phyloP scores from a whole-genome alignment of 64 coral and sea anemone species.

The Astreopora myriophthalma region DNA sequence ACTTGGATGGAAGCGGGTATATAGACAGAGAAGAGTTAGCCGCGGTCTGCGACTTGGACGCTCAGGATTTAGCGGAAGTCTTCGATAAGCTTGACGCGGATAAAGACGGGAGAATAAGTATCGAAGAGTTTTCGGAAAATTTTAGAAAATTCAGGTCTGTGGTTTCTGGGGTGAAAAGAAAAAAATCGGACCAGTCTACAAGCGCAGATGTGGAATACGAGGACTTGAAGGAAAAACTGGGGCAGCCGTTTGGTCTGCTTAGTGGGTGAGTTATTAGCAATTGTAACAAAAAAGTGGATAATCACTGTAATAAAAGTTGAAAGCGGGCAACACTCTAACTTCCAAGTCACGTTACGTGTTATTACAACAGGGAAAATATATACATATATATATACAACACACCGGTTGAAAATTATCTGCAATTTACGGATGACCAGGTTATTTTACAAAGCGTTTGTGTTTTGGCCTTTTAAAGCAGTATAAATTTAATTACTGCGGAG shows the following conservation, averaged over 20 bases:
- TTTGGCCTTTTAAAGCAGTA: not conserved
- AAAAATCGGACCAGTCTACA: conserved; percentile 42
- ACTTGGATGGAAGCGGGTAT: conserved; percentile 94
- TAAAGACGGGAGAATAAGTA: conserved; percentile 90
- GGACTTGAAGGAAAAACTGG: conserved; percentile 73
- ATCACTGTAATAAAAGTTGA: not conserved
- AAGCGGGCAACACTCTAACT: not conserved
- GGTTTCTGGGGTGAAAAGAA: conserved; percentile 79
- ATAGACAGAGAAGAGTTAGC: conserved; percentile 92
- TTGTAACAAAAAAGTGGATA: not conserved
- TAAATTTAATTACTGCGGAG: not conserved
- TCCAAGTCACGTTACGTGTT: conserved; percentile 9
- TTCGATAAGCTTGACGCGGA: conserved; percentile 95
- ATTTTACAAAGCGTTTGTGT: not conserved
- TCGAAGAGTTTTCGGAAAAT: conserved; percentile 98
- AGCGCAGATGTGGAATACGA: conserved; percentile 66
- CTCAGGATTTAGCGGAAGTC: conserved; percentile 84
- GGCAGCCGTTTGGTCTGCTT: conserved; percentile 58
- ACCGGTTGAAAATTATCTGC: not conserved
- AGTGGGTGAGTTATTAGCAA: conserved; percentile 72
- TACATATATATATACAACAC: not conserved
- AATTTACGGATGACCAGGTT: not conserved
- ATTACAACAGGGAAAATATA: conserved; percentile 14
- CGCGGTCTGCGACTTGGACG: conserved; percentile 96
- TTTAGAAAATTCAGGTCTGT: conserved; percentile 96